Base-by-base conservation (phyloP, 2,113 vertebrate species). In the Bothrops jararaca region DNA sequence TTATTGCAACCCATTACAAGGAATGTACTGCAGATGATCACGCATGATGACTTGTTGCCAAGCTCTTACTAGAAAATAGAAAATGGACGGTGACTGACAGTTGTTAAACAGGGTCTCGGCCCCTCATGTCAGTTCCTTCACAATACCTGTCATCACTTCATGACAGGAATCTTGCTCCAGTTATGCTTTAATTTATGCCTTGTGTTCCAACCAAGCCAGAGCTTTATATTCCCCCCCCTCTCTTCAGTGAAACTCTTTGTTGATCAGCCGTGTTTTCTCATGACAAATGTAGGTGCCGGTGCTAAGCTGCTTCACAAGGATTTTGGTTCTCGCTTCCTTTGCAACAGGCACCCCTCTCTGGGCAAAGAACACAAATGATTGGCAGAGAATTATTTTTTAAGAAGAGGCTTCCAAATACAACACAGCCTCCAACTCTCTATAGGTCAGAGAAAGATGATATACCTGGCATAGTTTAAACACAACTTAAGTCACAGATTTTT, bases 101-200 rank as follows among this genome's bases (percentile, higher is more conserved):
- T 93, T 64, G 92, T 93, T 93, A 90, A 64, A 64, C 54, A 60
- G 89, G 92, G 92, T 48, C 34, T 58, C 64, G 92, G 89, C 89
- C 92, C 53, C 74, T 64, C 34, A 24, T 50, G 80, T 93, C 89
- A 86, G 23, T 89, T 93, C 90, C 90, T 93, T 93, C 92, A 93
- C 92, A 93, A 90, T 89, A 93, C 89, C 92, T 93, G 92, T 93
- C 92, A 90, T 93, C 92, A 93, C 89, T 93, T 93, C 92, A 86
- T 93, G 92, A 64, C 45, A 93, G 56, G 89, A 93, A 93, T 90
- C 56, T 69, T 64, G 89, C 42, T 90, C 89, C 34, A 90, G 88
- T 90, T 92, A 93, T 90, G 89, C 64, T 93, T 93, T 93, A 93
- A 93, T 93, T 90, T 86, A 90, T 93, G 89, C 92, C 56, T 86